Percentiles rank a stretch among this genome's conserved stretches.
These are phyloP conservation scores for Phocoena phocoena DNA, from an alignment of 2,113 vertebrate species.

Conservation along the genomic window DNA sequence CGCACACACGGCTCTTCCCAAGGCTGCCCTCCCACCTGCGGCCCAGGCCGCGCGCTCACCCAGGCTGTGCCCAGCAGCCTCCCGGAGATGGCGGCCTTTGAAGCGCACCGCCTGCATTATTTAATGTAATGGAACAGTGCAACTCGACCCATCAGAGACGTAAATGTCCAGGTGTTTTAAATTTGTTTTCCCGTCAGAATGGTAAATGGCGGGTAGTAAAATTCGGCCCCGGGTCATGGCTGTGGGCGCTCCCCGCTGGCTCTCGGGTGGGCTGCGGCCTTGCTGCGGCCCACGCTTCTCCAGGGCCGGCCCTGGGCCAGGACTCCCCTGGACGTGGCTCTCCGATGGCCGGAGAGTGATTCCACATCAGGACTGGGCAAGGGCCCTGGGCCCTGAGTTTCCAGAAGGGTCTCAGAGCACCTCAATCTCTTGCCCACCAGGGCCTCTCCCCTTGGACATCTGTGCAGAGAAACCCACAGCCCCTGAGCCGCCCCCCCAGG, in stretches of 20 bases:
- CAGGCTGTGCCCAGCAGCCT: background rate
- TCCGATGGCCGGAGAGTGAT: background rate
- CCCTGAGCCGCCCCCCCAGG: background rate
- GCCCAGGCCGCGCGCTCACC: too few species aligned
- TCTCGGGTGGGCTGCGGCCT: background rate
- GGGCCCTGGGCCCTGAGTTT: background rate
- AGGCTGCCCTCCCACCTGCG: background rate
- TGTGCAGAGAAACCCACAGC: background rate
- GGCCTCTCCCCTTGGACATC: conserved; percentile 1
- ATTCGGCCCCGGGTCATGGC: conserved; percentile 39
- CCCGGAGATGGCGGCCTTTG: conserved; percentile 66
- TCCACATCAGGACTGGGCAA: rapidly evolving
- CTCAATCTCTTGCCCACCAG: background rate
- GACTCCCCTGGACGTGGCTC: background rate
- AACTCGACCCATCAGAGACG: conserved; percentile 78
- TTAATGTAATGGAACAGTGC: conserved; percentile 78
- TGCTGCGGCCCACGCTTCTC: rapidly evolving
- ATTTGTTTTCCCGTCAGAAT: conserved; percentile 78
- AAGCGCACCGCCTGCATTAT: conserved; percentile 72
- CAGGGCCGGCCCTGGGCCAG: too few species aligned
- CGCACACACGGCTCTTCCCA: background rate
- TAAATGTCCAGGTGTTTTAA: conserved; percentile 80
- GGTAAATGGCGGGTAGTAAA: conserved; percentile 76
- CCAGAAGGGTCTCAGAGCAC: background rate
- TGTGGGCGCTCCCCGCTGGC: background rate